Conservation (phyloP, 2,113 vertebrate genomes). For the Pristiophorus japonicus region DNA sequence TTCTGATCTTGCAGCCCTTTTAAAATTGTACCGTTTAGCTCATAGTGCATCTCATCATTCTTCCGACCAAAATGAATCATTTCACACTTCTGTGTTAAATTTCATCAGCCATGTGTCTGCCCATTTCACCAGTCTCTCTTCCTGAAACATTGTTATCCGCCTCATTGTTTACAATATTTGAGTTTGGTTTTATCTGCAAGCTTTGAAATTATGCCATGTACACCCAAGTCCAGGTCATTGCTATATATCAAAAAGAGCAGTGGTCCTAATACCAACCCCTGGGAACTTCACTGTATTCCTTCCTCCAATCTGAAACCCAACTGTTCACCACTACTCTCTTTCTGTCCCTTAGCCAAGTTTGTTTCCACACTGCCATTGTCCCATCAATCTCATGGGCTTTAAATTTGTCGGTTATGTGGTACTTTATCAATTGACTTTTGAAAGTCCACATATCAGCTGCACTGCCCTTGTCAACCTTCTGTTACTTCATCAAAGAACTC, state of each 20-base stretch:
- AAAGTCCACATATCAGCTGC: not conserved
- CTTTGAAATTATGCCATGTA: not conserved
- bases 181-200: not conserved
- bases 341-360: not conserved
- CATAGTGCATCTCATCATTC: no score
- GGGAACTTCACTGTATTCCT: not conserved
- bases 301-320: not conserved
- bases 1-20: no score
- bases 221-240: not conserved
- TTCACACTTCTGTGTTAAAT: no score
- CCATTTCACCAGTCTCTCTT: no score
- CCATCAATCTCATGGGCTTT: no score
- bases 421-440: not conserved
- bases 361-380: no score
- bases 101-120: no score
- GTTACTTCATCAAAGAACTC: not conserved
- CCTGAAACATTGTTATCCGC: not conserved
- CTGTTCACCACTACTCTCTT: not conserved
- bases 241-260: not conserved
- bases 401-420: no score
- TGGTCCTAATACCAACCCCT: not conserved
- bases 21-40: no score
- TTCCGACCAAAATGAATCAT: no score
- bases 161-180: not conserved
- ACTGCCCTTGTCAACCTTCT: not conserved